phyloP scores from a whole-genome alignment of 2,797 vertebrate genomes.

The Periophthalmus magnuspinnatus region DNA sequence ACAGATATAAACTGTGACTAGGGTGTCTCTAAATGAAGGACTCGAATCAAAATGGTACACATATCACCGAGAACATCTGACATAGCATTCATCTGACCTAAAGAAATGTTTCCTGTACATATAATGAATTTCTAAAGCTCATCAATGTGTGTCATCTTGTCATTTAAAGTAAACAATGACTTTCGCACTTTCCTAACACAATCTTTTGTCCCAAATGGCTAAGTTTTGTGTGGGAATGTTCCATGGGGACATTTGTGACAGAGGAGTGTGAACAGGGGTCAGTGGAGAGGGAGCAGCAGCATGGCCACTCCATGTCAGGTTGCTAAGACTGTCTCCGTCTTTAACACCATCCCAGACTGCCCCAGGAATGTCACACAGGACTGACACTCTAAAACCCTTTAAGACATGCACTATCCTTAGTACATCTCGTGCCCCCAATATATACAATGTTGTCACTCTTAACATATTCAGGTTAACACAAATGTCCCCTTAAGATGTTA shows the following conservation, averaged over 20 bases:
- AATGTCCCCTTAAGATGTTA: not conserved
- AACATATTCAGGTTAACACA: not conserved
- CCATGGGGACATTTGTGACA: conserved; percentile 36
- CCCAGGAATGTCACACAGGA: conserved; percentile 64
- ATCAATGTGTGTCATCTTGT: not conserved
- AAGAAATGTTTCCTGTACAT: not conserved
- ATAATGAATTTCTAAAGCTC: not conserved
- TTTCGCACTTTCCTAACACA: not conserved
- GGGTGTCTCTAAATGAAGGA: not conserved
- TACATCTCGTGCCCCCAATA: conserved; percentile 4
- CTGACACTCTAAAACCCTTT: conserved; percentile 33
- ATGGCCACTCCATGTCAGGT: conserved; percentile 47
- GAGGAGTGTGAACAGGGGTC: conserved; percentile 15
- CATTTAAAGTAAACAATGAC: conserved; percentile 3
- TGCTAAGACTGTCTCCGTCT: conserved; percentile 49
- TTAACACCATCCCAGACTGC: conserved; percentile 42
- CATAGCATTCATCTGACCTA: not conserved
- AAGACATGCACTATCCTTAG: conserved; percentile 12
- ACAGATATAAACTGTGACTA: not conserved
- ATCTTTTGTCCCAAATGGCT: conserved; percentile 6
- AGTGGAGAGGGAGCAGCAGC: conserved; percentile 13
- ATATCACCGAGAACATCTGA: not conserved
- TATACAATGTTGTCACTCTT: not conserved
- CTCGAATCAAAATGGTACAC: not conserved
- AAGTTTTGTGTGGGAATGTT: conserved; percentile 21